Evolutionary conservation across 2,113 vertebrate species (phyloP), one percentile per base, ranked within the genome.

Genomic region (Phasianus colchicus): DNA sequence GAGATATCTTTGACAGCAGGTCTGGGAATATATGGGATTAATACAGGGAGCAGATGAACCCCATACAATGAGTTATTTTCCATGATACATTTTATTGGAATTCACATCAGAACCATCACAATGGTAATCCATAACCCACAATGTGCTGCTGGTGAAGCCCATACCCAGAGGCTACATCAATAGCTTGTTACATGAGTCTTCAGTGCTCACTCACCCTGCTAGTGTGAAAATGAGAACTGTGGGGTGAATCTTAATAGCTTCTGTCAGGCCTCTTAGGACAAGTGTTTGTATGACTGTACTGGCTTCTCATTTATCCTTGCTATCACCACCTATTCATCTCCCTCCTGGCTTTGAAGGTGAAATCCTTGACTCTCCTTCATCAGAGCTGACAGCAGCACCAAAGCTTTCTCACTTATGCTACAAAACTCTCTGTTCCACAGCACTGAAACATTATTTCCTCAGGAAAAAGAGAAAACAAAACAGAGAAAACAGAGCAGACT

Each of bases 201-300:
- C 29, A 19, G 13, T 75, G 67, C 65, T 89, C 81, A 78, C 61
- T 94, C 86, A 34, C 79, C 78, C 86, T 58, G 57, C 34, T 90
- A 84, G 91, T 87, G 78, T 89, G 86, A 92, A 95, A 94, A 96
- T 86, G 89, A 96, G 88, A 96, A 61, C 50, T 34, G 45, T 70
- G 75, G 89, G 61, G 54, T 94, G 97, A 97, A 97, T 97, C 69
- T 67, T 97, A 95, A 97, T 91, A 76, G 76, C n/a, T 91, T 94
- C 72, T 93, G 86, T 93, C 86, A 89, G 72, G 66, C 54, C 73
- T 96, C 87, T 90, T 58, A 87, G 89, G 66, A 96, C 3, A 3
- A 88, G 55, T 88, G 84, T 93, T 95, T 97, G 86, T 97, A 94
- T 93, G 90, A 90, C 92, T 89, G n/a, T 55, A 79, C 86, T 73